Evolutionary conservation across 2,797 vertebrate genomes (phyloP), one percentile per base, ranked within the genome.

Genomic region (Alosa sapidissima): DNA sequence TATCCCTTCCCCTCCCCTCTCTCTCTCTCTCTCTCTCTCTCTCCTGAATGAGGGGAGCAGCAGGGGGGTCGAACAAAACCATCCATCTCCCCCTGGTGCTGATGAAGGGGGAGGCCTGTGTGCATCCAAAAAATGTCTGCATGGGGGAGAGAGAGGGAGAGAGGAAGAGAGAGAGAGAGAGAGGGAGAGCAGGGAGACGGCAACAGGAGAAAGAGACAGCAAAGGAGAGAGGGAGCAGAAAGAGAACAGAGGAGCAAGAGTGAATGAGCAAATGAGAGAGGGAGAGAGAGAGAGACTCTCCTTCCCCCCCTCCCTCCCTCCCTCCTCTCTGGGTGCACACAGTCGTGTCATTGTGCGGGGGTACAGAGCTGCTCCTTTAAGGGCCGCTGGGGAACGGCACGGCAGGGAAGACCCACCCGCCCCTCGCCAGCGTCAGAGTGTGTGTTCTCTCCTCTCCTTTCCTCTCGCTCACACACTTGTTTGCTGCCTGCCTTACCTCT

Each of bases 261-360:
- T 8, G 58, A 60, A 19, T 3, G 19, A 60, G 60, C 6, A 19
- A 41, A 13, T 3, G 33, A 41, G 68, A 54, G 75, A 78, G 24
- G 4, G 24, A 65, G 28, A 65, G 54, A n/a, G 82, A 33, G 65
- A 14, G 28, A 36, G 33, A 36, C 28, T 72, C 10, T 65, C 60
- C 60, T 65, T 65, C 60, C 60, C 87, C 88, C 84, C 86, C 28
- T 28, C 28, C 78, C 86, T 88, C 87, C 81, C 45, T 81, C 85
- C 88, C 55, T 86, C 75, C 55, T 91, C 84, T 54, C 86, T 5
- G 1, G 91, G 90, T 90, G 89, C 88, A 91, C 91, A 94, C 92
- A 94, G 92, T 92, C 92, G 91, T 89, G 87, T 94, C 93, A 93
- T 93, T 95, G 92, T 95, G 92, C 89, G 85, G 89, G 90, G 87